Evolutionary conservation across 2,797 vertebrate genomes (phyloP), one percentile per base, ranked within the genome.

Genomic region (Mus minutoides): DNA sequence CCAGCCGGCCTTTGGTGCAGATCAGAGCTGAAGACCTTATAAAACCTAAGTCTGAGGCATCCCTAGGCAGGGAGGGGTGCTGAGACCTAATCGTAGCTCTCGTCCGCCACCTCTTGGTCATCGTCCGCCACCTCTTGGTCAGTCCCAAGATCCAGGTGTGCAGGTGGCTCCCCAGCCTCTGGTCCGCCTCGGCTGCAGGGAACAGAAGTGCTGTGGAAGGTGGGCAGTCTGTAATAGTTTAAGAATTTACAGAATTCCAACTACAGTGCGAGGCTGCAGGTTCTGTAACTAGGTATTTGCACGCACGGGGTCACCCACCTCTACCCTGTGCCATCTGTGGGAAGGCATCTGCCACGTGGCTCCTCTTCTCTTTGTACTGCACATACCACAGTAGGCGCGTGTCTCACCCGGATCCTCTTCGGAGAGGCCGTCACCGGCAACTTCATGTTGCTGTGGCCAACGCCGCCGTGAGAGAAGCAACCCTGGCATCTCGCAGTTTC

Each of bases 311-410:
- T 71, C 58, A 40, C 17, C 17, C 29, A 46, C 21, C 22, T 24
- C 11, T 49, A 17, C 43, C 1, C 26, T 13, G 0, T 26, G 26
- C 21, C 26, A 10, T 78, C 8, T 1, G 21, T 29, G 19, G 49
- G 7, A 54, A 16, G 2, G 16, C 29, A 3, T 40, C 52, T n/a
- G 37, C 43, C 58, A 21, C 83, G 0, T 26, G 21, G 5, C 22
- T 49, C 22, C 34, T 82, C 19, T 17, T 21, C 10, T 12, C 43
- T 31, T 11, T 21, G 75, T 5, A 2, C 26, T 58, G 54, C 76
- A 22, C 0, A 0, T 2, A 10, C 60, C 19, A 49, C 7, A 1
- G 62, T 12, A 22, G 54, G 10, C 13, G 0, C 26, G 80, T 19
- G 62, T 67, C 62, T 67, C 62, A 67, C 8, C 24, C 9, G 2